Evolutionary conservation across 1,140 invertebrate genomes (phyloP).

Genomic region (Trichoplusia ni): DNA sequence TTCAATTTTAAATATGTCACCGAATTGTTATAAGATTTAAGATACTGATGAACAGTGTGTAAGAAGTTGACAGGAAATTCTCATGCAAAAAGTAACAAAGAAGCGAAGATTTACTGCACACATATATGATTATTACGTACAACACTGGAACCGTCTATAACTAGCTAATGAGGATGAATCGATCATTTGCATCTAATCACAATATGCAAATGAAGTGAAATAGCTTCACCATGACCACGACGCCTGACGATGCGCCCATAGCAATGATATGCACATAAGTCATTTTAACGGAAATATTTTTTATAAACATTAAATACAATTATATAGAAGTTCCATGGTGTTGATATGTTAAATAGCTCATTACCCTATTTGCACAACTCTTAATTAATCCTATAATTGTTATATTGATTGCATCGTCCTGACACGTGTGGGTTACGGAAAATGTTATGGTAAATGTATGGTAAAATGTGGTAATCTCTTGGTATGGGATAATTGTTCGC

Average conservation of each 20-base stretch:
- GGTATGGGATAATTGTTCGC: neutral
- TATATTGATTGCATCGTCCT: neutral
- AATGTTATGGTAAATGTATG: slow-evolving; percentile 7
- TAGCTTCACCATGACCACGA: neutral
- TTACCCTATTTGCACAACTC: neutral
- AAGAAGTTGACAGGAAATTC: no score
- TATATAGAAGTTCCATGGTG: neutral
- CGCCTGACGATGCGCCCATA: neutral
- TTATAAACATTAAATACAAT: neutral
- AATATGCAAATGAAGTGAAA: slow-evolving; percentile 14
- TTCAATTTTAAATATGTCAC: no score
- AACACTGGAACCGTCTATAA: no score
- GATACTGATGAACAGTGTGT: no score
- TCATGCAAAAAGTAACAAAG: no score
- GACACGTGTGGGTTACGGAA: neutral
- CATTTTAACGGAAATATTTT: neutral
- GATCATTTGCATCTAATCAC: neutral
- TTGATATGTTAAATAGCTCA: neutral
- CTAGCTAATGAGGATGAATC: slow-evolving; percentile 16
- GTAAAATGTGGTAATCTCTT: slow-evolving; percentile 13
- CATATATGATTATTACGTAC: no score
- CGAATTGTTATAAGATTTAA: no score
- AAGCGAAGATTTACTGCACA: no score
- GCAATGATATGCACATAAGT: neutral
- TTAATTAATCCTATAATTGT: neutral